Evolutionary conservation across 2,888 invertebrate genomes (phyloP).

Genomic region (Harpalus rubripes): DNA sequence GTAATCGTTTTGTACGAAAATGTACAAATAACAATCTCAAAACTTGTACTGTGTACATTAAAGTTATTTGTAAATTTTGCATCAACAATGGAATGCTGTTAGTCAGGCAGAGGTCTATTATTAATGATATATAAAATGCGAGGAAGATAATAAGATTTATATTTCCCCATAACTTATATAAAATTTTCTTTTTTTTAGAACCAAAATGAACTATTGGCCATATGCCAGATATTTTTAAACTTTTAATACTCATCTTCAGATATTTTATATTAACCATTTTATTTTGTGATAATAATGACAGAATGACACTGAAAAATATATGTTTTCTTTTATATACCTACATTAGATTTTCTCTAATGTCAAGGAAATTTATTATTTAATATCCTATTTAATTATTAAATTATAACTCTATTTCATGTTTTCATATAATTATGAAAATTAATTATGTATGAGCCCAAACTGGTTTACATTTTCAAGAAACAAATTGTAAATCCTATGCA

Average conservation of each 20-base stretch:
- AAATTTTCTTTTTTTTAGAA: not conserved
- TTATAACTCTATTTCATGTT: not conserved
- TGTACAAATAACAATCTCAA: not conserved
- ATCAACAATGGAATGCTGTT: constrained; percentile 22
- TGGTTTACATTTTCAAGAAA: too few relatives aligned
- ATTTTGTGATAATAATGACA: too few relatives aligned
- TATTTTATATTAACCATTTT: not conserved
- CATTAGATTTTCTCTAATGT: not conserved
- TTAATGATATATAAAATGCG: not conserved
- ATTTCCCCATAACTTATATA: not conserved
- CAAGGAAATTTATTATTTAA: not conserved
- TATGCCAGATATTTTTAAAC: not conserved
- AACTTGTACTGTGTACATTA: not conserved
- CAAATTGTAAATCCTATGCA: too few relatives aligned
- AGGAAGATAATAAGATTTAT: not conserved
- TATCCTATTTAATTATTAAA: not conserved
- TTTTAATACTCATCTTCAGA: not conserved
- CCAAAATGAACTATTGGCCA: not conserved
- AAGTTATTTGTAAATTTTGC: constrained; percentile 7
- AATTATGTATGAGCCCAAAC: too few relatives aligned
- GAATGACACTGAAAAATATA: not conserved
- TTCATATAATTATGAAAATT: not conserved
- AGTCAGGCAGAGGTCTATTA: constrained; percentile 27
- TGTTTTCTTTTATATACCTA: not conserved
- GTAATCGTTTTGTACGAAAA: not conserved